Evolutionary conservation across 2,113 vertebrate species (phyloP).

Genomic region (Erythrolamprus reginae): DNA sequence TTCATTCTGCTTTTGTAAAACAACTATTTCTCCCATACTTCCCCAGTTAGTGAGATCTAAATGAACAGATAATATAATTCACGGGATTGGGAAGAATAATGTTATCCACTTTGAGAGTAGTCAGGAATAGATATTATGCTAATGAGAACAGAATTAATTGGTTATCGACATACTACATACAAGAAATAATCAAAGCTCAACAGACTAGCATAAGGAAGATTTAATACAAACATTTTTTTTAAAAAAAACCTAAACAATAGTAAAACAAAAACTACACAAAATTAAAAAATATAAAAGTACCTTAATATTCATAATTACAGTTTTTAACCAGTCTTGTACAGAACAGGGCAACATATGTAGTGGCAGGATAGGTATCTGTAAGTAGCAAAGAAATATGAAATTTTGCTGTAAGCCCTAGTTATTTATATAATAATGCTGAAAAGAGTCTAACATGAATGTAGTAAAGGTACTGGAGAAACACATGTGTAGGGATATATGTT

Average conservation of each 20-base stretch:
- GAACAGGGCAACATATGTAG: background rate
- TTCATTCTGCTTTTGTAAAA: background rate
- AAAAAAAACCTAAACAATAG: background rate
- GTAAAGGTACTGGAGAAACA: too few relatives aligned
- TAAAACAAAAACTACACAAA: background rate
- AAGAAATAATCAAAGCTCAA: background rate
- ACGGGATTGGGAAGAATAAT: background rate
- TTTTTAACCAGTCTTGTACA: too few relatives aligned
- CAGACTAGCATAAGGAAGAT: background rate
- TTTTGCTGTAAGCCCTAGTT: too few relatives aligned
- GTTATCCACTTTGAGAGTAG: background rate
- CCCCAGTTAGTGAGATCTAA: too few relatives aligned
- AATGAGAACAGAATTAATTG: background rate
- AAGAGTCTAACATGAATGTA: too few relatives aligned
- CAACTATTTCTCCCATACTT: background rate
- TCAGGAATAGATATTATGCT: background rate
- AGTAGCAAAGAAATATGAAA: too few relatives aligned
- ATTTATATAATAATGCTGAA: too few relatives aligned
- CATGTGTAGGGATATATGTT: too few relatives aligned
- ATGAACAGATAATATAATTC: background rate
- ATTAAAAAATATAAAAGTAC: background rate
- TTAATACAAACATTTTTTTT: background rate
- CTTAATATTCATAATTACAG: background rate
- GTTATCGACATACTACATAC: background rate
- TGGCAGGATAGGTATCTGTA: too few relatives aligned